These are phyloP conservation scores for Musca vetustissima DNA, from an alignment of 1,140 invertebrate genomes.

Conservation along the genomic window DNA sequence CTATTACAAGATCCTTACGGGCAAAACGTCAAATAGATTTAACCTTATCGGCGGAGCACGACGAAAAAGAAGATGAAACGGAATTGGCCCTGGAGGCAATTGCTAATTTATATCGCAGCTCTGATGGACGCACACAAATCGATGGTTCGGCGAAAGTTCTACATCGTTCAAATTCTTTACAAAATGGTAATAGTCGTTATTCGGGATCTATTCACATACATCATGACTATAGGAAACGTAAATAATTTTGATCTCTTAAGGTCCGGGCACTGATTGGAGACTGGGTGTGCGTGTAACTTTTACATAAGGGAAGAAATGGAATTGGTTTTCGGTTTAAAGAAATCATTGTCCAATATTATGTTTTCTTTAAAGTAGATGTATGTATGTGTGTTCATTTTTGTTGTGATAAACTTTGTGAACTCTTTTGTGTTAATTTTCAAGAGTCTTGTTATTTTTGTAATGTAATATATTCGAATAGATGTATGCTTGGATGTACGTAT, in stretches of 20 bases:
- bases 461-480: not conserved
- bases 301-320: conserved; percentile 23
- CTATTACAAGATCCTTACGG: conserved; percentile 14
- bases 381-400: not conserved
- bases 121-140: conserved; percentile 46
- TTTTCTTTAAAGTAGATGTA: too few relatives aligned
- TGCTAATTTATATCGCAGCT: conserved; percentile 49
- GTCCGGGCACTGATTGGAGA: conserved; percentile 37
- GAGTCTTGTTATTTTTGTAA: not conserved
- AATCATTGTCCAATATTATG: too few relatives aligned
- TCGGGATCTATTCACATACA: conserved; percentile 48
- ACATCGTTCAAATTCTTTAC: conserved; percentile 37
- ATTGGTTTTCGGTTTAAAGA: too few relatives aligned
- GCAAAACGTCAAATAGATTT: conserved; percentile 47
- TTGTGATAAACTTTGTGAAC: conserved; percentile 16
- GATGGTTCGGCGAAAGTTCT: conserved; percentile 47
- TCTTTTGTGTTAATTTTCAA: not conserved
- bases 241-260: conserved; percentile 23
- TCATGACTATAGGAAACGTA: conserved; percentile 49
- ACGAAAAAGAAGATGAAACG: conserved; percentile 48
- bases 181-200: conserved; percentile 47
- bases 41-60: conserved; percentile 48
- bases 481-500: not conserved
- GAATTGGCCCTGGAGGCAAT: conserved; percentile 51
- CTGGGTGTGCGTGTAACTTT: conserved; percentile 46